These are phyloP conservation scores for Beaufortia kweichowensis DNA, from an alignment of 2,113 vertebrate genomes.

Conservation along the genomic window DNA sequence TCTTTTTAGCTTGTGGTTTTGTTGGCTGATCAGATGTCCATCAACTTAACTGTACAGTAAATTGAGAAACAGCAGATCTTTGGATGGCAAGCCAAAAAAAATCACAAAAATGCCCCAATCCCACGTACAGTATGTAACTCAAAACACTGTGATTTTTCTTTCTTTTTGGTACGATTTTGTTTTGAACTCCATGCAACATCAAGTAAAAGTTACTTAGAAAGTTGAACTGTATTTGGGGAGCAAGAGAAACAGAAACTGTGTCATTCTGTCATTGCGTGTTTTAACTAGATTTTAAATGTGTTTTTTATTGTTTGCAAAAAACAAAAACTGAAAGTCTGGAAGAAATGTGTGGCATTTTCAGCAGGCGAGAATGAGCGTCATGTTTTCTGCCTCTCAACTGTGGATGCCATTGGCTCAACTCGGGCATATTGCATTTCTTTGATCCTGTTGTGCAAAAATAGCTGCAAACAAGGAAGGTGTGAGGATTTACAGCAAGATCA, in stretches of 20 bases:
- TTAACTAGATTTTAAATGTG: too few species aligned
- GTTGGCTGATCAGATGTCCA: background rate
- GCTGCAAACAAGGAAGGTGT: conserved; percentile 55
- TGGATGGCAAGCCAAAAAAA: background rate
- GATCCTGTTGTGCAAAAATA: conserved; percentile 54
- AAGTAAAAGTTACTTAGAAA: too few species aligned
- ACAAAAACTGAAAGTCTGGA: background rate
- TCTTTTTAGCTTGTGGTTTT: background rate
- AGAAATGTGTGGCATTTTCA: background rate
- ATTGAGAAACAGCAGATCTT: too few species aligned
- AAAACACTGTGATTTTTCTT: too few species aligned
- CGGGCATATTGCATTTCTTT: conserved; percentile 48
- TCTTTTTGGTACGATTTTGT: too few species aligned
- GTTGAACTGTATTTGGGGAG: too few species aligned
- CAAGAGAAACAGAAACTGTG: too few species aligned
- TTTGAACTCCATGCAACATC: too few species aligned
- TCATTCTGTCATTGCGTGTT: too few species aligned
- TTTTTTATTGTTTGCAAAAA: background rate
- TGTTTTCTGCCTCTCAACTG: conserved; percentile 55
- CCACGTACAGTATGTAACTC: too few species aligned
- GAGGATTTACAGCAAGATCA: conserved; percentile 51
- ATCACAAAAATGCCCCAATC: background rate
- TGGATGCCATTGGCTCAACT: conserved; percentile 29
- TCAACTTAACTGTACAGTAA: background rate
- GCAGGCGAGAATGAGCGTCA: background rate